Conservation (phyloP, 2,888 invertebrate genomes). For the Agonopterix alstromeriana region DNA sequence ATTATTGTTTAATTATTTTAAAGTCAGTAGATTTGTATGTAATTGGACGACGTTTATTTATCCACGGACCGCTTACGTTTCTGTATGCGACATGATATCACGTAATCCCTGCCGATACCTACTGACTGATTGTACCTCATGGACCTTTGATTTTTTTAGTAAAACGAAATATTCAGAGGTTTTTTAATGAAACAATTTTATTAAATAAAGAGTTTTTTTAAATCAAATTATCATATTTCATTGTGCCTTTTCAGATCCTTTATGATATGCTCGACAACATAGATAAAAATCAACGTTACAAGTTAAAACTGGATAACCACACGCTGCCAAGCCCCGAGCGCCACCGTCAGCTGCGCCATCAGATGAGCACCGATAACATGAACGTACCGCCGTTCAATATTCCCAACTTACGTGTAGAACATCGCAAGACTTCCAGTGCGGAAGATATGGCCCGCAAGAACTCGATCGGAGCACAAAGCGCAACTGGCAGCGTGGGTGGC, state of each 20-base stretch:
- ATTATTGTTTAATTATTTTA: not conserved
- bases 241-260: constrained; percentile 75
- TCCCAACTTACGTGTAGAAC: constrained; percentile 90
- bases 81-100: not conserved
- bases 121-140: no score
- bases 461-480: constrained; percentile 78
- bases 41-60: not conserved
- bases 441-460: constrained; percentile 94
- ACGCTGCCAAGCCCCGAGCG: constrained; percentile 86
- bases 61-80: no score
- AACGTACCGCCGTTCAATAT: constrained; percentile 90
- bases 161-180: no score
- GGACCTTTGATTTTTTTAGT: no score
- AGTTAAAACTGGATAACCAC: constrained; percentile 89
- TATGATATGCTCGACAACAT: constrained; percentile 95
- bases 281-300: constrained; percentile 91
- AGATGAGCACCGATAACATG: constrained; percentile 91
- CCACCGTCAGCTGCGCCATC: constrained; percentile 85
- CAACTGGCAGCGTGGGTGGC: constrained; percentile 34
- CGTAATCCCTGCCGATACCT: no score
- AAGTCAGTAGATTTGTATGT: not conserved
- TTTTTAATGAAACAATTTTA: no score
- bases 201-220: not conserved
- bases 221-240: not conserved
- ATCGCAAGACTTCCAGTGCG: constrained; percentile 92